Evolutionary conservation across 2,888 invertebrate species (phyloP).

Genomic region (Plemyria rubiginata): DNA sequence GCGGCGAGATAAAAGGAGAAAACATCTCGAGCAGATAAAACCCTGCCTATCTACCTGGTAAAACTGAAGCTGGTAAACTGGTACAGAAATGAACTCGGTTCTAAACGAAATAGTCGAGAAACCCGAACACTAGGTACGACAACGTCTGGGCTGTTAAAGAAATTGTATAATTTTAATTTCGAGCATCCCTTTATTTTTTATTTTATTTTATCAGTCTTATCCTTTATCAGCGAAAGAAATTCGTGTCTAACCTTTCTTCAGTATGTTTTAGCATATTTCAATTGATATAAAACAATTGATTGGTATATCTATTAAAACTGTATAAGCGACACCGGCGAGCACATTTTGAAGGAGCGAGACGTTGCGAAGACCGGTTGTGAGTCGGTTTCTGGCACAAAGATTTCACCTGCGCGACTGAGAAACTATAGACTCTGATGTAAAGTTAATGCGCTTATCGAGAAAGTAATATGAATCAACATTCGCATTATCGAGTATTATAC

Average conservation of each 20-base stretch:
- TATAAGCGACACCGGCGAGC: slow-evolving; percentile 30
- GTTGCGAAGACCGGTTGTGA: slow-evolving; percentile 53
- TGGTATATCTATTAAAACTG: not conserved
- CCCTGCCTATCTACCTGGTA: not conserved
- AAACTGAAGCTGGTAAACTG: not conserved
- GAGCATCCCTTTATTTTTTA: no score
- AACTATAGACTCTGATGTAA: slow-evolving; percentile 38
- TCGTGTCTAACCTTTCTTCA: not conserved
- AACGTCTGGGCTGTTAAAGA: no score
- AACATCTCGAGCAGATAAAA: not conserved
- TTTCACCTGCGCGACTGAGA: slow-evolving; percentile 51
- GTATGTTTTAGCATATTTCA: slow-evolving; percentile 1
- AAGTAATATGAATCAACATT: slow-evolving; percentile 39
- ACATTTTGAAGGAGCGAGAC: slow-evolving; percentile 52
- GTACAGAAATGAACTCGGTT: not conserved
- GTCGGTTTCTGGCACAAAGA: slow-evolving; percentile 58
- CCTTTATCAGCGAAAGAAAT: no score
- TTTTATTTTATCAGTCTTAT: no score
- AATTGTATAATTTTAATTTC: no score
- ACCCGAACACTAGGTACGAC: no score
- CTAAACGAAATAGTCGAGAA: no score
- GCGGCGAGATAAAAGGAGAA: slow-evolving; percentile 4
- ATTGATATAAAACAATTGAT: not conserved
- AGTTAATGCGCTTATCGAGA: slow-evolving; percentile 44
- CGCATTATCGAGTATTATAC: not conserved